Evolutionary conservation across 2,113 vertebrate species (phyloP).

Genomic region (Machaerirhynchus nigripectus): DNA sequence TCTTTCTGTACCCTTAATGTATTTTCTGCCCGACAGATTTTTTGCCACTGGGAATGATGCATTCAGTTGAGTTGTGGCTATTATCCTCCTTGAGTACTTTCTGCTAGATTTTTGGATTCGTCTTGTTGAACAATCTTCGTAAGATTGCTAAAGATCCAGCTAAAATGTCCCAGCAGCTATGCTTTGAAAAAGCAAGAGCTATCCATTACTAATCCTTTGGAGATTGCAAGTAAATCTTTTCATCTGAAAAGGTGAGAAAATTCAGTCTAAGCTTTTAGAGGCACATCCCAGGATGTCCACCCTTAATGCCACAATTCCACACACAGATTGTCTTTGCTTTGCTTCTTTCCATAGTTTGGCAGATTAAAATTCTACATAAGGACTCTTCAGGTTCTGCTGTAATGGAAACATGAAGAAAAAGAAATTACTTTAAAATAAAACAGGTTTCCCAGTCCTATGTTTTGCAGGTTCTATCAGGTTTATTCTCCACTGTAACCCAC

Average conservation of each 20-base stretch:
- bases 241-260: neutral
- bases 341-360: neutral
- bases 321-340: neutral
- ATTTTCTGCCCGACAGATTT: neutral
- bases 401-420: neutral
- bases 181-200: neutral
- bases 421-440: neutral
- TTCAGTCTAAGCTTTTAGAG: neutral
- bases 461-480: neutral
- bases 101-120: neutral
- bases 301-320: neutral
- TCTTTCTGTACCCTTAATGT: neutral
- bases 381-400: neutral
- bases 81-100: neutral
- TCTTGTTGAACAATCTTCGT: neutral
- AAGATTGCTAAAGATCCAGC: neutral
- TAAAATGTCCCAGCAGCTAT: neutral
- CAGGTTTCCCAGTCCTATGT: neutral
- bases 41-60: neutral
- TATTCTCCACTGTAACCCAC: neutral
- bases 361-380: neutral
- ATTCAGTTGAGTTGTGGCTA: neutral
- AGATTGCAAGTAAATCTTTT: neutral
- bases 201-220: neutral
- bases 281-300: neutral